phyloP scores from a whole-genome alignment of 2,888 invertebrate genomes.

The Drosophila fulvimacula region DNA sequence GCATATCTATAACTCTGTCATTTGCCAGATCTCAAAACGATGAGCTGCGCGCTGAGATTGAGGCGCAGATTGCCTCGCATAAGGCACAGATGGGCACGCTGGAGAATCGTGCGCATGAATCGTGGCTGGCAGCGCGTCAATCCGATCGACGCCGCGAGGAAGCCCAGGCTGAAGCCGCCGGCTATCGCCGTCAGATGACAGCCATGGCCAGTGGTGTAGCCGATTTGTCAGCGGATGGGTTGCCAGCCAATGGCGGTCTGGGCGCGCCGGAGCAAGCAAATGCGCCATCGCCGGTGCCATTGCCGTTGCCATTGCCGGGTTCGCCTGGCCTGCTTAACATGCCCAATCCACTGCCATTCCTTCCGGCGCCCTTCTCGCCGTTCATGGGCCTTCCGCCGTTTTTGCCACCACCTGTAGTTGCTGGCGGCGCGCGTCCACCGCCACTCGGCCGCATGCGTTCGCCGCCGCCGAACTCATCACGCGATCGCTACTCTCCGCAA shows the following conservation, averaged over 20 bases:
- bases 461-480: constrained; percentile 81
- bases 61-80: constrained; percentile 91
- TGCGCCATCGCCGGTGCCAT: constrained; percentile 80
- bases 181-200: constrained; percentile 87
- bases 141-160: constrained; percentile 93
- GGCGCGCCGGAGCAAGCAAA: constrained; percentile 63
- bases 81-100: constrained; percentile 90
- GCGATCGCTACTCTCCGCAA: constrained; percentile 63
- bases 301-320: constrained; percentile 82
- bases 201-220: constrained; percentile 75
- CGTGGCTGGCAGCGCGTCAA: constrained; percentile 93
- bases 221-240: constrained; percentile 38
- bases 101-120: constrained; percentile 93
- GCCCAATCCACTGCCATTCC: constrained; percentile 86
- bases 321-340: constrained; percentile 82
- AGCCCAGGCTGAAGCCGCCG: constrained; percentile 89
- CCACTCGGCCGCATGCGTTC: constrained; percentile 87
- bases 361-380: constrained; percentile 87
- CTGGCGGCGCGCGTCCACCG: constrained; percentile 86
- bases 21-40: constrained; percentile 86
- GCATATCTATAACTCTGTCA: background rate
- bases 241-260: constrained; percentile 53
- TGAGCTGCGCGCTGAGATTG: constrained; percentile 91
- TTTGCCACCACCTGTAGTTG: constrained; percentile 85
- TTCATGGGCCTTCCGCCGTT: constrained; percentile 87